A percentile compares a stretch with the other conserved stretches of the same genome.
phyloP scores from a whole-genome alignment of 2,888 invertebrate genomes.

The Pocota personata region DNA sequence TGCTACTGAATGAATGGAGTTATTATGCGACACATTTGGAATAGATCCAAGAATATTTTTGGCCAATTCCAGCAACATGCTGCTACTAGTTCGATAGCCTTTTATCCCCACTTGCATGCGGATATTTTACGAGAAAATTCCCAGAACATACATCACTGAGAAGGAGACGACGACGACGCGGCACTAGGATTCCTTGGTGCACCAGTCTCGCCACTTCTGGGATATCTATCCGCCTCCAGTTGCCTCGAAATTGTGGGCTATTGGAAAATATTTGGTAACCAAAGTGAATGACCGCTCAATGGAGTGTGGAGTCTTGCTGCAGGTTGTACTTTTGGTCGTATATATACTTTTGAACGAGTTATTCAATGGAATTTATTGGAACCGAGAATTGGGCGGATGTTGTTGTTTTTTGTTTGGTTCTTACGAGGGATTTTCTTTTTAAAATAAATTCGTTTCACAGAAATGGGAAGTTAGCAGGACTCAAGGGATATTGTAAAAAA shows the following conservation, averaged over 20 bases:
- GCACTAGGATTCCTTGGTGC: constrained; percentile 39
- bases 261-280: constrained; percentile 53
- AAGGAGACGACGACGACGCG: constrained; percentile 23
- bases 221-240: constrained; percentile 26
- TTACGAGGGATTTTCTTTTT: background rate
- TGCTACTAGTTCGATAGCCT: constrained; percentile 53
- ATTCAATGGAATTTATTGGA: constrained; percentile 64
- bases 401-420: constrained; percentile 1
- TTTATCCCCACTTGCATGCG: constrained; percentile 50
- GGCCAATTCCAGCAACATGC: constrained; percentile 45
- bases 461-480: background rate
- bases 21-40: constrained; percentile 74
- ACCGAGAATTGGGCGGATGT: constrained; percentile 49
- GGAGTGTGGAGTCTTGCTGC: constrained; percentile 59
- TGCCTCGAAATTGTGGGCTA: constrained; percentile 23
- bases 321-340: constrained; percentile 36
- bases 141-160: constrained; percentile 53
- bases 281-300: constrained; percentile 66
- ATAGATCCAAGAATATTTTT: constrained; percentile 61
- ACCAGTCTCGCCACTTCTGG: constrained; percentile 46
- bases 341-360: constrained; percentile 24
- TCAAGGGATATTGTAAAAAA: background rate
- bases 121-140: constrained; percentile 64
- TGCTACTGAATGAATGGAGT: constrained; percentile 49
- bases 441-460: constrained; percentile 18